Conservation (phyloP, 2,888 invertebrate species). For the Limenitis arthemis region DNA sequence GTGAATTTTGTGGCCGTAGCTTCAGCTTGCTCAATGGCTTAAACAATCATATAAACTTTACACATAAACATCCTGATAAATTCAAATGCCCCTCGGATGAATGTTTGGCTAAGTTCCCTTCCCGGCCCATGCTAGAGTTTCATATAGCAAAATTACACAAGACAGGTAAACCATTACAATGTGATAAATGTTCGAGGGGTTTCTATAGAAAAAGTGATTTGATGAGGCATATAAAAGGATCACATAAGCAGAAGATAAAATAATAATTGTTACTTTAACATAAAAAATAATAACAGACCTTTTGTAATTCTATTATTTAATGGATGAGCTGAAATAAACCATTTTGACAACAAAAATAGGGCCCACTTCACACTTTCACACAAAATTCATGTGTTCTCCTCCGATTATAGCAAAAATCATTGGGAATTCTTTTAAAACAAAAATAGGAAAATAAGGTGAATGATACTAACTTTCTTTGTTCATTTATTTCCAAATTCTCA, state of each 20-base stretch:
- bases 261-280: too few species aligned
- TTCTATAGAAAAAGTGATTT: conserved; percentile 61
- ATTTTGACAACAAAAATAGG: too few species aligned
- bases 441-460: too few species aligned
- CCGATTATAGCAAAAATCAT: too few species aligned
- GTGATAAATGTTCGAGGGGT: conserved; percentile 50
- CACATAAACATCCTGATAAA: conserved; percentile 48
- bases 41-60: conserved; percentile 52
- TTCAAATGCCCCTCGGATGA: conserved; percentile 45
- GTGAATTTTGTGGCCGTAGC: conserved; percentile 49
- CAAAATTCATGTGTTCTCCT: too few species aligned
- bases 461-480: too few species aligned
- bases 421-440: too few species aligned
- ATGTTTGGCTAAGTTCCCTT: conserved; percentile 47
- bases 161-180: conserved; percentile 45
- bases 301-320: too few species aligned
- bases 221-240: conserved; percentile 50
- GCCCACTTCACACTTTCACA: too few species aligned
- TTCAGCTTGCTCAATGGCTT: conserved; percentile 46
- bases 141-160: conserved; percentile 53
- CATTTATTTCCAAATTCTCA: too few species aligned
- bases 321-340: too few species aligned
- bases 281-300: too few species aligned
- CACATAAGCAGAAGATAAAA: conserved; percentile 47
- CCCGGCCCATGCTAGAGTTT: conserved; percentile 49